Conservation (phyloP, 2,888 invertebrate species). For the Arctia plantaginis region DNA sequence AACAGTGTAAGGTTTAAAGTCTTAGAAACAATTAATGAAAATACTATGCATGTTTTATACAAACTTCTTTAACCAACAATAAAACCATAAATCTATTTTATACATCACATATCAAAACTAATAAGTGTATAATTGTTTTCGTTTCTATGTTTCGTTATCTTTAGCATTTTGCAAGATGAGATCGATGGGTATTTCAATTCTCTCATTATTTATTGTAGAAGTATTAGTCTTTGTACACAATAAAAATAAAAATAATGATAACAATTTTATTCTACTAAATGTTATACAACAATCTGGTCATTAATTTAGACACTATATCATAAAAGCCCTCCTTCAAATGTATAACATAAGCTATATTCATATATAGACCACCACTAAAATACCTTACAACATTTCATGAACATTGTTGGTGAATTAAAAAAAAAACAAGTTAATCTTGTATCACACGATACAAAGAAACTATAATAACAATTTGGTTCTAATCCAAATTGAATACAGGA, state of each 20-base stretch:
- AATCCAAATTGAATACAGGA: not conserved
- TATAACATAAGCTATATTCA: not conserved
- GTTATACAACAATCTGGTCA: not conserved
- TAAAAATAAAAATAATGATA: too few species aligned
- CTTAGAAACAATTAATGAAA: not conserved
- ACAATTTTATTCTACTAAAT: too few species aligned
- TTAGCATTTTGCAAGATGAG: too few species aligned
- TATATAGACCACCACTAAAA: not conserved
- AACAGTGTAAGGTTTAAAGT: not conserved
- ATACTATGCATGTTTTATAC: not conserved
- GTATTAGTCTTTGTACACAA: too few species aligned
- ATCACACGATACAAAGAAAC: not conserved
- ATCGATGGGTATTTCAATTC: too few species aligned
- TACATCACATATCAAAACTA: too few species aligned
- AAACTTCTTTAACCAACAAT: not conserved
- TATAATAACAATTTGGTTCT: not conserved
- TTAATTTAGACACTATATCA: not conserved
- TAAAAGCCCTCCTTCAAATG: not conserved
- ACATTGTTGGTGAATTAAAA: not conserved
- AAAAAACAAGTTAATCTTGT: not conserved
- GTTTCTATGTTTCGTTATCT: too few species aligned
- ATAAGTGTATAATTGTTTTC: too few species aligned
- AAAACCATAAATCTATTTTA: too few species aligned
- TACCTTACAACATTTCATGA: not conserved
- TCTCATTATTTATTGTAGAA: too few species aligned